Conservation (phyloP, 30 jellyfish, hydroid and myxozoan genomes). For the Chrysaora quinquecirrha region DNA sequence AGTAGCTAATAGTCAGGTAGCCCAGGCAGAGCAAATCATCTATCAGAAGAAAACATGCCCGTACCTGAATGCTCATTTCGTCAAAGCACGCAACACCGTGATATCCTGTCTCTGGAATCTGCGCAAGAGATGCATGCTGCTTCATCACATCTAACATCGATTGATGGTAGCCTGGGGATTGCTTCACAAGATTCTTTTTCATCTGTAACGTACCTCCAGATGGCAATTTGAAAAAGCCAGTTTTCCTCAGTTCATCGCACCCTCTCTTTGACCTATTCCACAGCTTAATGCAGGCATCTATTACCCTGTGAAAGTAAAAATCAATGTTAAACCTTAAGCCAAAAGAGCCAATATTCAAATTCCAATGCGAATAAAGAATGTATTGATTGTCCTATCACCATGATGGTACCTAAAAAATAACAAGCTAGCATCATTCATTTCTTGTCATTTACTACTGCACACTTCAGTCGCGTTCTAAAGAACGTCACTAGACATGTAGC, state of each 20-base stretch:
- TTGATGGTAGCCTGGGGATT: neutral
- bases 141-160: neutral
- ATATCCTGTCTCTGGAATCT: neutral
- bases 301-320: neutral
- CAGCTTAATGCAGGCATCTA: neutral
- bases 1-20: neutral
- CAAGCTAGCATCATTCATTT: too few relatives aligned
- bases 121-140: neutral
- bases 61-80: conserved; percentile 11
- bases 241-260: neutral
- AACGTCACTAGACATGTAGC: too few relatives aligned
- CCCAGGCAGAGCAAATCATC: neutral
- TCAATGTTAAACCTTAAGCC: too few relatives aligned
- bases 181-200: neutral
- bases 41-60: neutral
- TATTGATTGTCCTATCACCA: too few relatives aligned
- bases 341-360: too few relatives aligned
- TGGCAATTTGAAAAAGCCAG: conserved; percentile 10
- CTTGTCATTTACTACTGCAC: too few relatives aligned
- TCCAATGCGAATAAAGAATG: too few relatives aligned
- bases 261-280: conserved; percentile 15
- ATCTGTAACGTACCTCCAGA: neutral
- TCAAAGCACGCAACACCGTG: neutral
- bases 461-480: too few relatives aligned
- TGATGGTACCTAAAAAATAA: too few relatives aligned